Base-by-base conservation (phyloP, 2,797 vertebrate genomes). In the Anolis apletophallus region DNA sequence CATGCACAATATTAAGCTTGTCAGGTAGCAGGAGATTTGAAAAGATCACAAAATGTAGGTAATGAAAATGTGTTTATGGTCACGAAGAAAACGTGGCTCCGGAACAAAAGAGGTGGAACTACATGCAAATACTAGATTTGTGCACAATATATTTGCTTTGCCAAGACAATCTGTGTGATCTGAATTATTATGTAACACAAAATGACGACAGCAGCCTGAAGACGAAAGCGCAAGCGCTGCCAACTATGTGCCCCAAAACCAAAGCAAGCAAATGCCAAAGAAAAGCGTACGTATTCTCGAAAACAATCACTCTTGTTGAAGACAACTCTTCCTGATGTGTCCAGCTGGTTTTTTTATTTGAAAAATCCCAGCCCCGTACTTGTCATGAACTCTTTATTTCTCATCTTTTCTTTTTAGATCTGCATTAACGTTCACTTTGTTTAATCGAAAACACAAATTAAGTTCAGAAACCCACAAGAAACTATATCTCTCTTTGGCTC, bases 61-160 rank as follows among this genome's bases (percentile, higher is more conserved):
- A 89, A 90, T 73, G 36, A 73, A 85, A 81, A 92, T 91, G 89
- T 93, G 88, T 93, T 92, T 88, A 93, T 87, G 87, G 86, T 91
- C 92, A 91, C 68, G 82, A 92, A 93, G 86, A 94, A 92, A 90
- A 46, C 91, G 90, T 91, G 91, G 92, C 83, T 94, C 89, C 93
- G 88, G 93, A 94, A 74, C 50, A 90, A 83, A 90, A 90, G 90
- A 89, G 84, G 50, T 89, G 86, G 91, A 94, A 94, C 90, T 92
- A 93, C 93, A 94, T 89, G 91, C 91, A 90, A 91, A 94, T 79
- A 80, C 88, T 92, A 92, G 93, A 36, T 46, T 40, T 91, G 85
- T 77, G 88, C 85, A 87, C 64, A 76, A 86, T 80, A 54, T 80
- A 69, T 54, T 3, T 11, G 52, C 55, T 79, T 91, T 91, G 93